Evolutionary conservation across 2,797 vertebrate genomes (phyloP).

Genomic region (Lacerta viridis): DNA sequence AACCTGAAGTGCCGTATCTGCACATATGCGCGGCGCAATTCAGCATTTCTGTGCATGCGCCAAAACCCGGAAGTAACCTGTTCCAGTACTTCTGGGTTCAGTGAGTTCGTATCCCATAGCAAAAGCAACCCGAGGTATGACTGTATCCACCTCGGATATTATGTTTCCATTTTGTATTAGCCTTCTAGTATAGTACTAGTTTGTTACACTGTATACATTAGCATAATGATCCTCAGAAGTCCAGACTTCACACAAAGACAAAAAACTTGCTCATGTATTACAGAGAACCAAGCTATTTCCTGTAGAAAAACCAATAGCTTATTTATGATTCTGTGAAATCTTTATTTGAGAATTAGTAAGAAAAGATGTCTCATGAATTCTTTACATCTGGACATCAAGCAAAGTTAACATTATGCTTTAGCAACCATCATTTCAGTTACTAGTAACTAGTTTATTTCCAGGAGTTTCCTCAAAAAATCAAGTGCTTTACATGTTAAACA

Average conservation of each 20-base stretch:
- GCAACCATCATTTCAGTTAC: background rate
- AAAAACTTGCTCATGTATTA: background rate
- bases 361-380: background rate
- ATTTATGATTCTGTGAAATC: background rate
- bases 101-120: no score
- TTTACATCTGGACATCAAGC: background rate
- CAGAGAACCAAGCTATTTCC: background rate
- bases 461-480: background rate
- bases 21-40: no score
- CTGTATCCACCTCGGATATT: background rate
- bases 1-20: no score
- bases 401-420: background rate
- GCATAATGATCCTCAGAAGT: background rate
- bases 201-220: background rate
- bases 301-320: background rate
- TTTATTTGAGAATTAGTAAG: conserved; percentile 1
- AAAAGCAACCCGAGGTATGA: no score
- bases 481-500: background rate
- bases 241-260: background rate
- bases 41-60: no score
- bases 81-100: no score
- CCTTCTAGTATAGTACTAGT: background rate
- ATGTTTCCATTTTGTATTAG: background rate
- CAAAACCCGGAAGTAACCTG: no score
- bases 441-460: background rate